Evolutionary conservation across 2,888 invertebrate species (phyloP), one percentile per base, ranked within the genome.

Genomic region (Heliconius hortense): DNA sequence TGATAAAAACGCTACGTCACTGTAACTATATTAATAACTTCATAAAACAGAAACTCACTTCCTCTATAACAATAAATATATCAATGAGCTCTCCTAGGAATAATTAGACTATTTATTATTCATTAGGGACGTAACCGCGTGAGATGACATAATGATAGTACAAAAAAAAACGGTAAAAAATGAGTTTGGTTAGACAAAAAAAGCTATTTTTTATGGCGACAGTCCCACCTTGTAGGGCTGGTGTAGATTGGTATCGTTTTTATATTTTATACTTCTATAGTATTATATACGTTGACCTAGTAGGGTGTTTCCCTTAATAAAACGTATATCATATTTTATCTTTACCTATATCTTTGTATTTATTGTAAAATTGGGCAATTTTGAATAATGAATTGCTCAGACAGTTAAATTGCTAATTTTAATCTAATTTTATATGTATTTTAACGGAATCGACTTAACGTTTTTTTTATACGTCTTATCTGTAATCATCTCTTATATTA

Each of bases 31-130:
- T 71, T 62, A 71, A 62, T 59, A 63, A 53, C 28, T 53, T 43
- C 28, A 64, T 64, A 39, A 70, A 60, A 63, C 24, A 59, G 62
- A 74, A 56, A 48, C 31, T 15, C 72, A 71, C 75, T 66, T 75
- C 71, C 71, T 70, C 56, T 26, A 56, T 64, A 48, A 53, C 73
- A 84, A 84, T 84, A 83, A 84, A 84, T 81, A 82, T 80, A 84
- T 84, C 83, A 84, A 83, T 83, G 79, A 80, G 77, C 82, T 82
- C 87, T 81, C 86, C 76, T 72, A 83, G 86, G 86, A 83, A 84
- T 88, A 86, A 88, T 88, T 85, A 86, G 84, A 84, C 84, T 81
- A 85, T 88, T 87, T 89, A 87, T 87, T 86, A 86, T 85, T 84
- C 85, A 86, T 88, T 87, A 84, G 82, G 83, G 77, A 83, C 84